Conservation (phyloP, 2,888 invertebrate species). For the Malachius bipustulatus region DNA sequence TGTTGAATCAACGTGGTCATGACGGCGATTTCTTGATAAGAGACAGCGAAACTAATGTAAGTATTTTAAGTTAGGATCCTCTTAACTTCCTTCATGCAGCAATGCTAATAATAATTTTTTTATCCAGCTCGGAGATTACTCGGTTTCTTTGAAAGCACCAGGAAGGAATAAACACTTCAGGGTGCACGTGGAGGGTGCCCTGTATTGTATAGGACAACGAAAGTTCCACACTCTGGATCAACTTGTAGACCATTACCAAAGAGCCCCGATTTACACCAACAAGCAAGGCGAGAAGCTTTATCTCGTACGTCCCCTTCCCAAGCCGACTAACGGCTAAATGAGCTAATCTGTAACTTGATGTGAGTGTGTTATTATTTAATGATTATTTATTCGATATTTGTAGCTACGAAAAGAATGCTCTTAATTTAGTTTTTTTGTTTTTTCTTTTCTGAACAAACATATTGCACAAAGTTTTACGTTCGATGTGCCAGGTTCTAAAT, state of each 20-base stretch:
- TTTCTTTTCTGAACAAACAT: no score
- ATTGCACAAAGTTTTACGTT: no score
- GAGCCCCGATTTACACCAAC: conserved; percentile 97
- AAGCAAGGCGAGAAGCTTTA: conserved; percentile 96
- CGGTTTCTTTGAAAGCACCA: conserved; percentile 94
- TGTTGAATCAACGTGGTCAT: conserved; percentile 88
- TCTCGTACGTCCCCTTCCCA: conserved; percentile 85
- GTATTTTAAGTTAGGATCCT: conserved; percentile 33
- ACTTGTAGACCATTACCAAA: conserved; percentile 95
- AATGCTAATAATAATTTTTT: background rate
- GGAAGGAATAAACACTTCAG: conserved; percentile 98
- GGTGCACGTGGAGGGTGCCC: conserved; percentile 85
- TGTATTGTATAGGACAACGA: conserved; percentile 96
- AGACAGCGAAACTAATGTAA: conserved; percentile 98
- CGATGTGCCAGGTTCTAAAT: no score
- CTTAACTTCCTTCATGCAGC: no score
- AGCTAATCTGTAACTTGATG: no score
- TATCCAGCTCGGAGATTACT: conserved; percentile 95
- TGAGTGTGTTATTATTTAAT: no score
- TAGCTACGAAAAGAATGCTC: no score
- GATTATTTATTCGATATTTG: no score
- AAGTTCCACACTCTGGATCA: conserved; percentile 93
- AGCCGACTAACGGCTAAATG: conserved; percentile 36
- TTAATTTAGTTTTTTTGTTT: no score
- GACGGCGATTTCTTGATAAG: conserved; percentile 98